Conservation (phyloP, 1,140 invertebrate species). For the Brachionus rubens region DNA sequence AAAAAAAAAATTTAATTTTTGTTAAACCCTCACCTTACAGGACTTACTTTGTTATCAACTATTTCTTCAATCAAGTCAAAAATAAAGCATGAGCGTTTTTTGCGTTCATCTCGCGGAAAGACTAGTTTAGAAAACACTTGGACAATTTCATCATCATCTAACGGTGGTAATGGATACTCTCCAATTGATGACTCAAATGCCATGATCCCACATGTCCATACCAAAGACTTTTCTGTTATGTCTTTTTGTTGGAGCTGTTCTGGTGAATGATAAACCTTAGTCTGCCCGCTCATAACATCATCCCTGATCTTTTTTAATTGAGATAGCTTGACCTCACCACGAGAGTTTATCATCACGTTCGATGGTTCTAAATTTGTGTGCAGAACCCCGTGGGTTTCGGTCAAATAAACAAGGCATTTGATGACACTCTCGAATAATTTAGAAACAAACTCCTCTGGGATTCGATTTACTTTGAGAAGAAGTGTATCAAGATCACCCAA, state of each 20-base stretch:
- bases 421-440: slow-evolving; percentile 62
- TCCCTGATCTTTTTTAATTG: slow-evolving; percentile 99
- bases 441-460: slow-evolving; percentile 62
- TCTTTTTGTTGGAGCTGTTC: slow-evolving; percentile 93
- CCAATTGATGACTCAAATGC: slow-evolving; percentile 98
- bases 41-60: not conserved
- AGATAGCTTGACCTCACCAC: slow-evolving; percentile 98
- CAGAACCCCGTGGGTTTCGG: slow-evolving; percentile 57
- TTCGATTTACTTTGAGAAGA: slow-evolving; percentile 61
- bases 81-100: not conserved
- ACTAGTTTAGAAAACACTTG: slow-evolving; percentile 75
- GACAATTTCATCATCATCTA: slow-evolving; percentile 87
- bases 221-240: slow-evolving; percentile 96
- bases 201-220: slow-evolving; percentile 95
- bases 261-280: slow-evolving; percentile 99
- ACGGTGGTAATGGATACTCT: slow-evolving; percentile 93
- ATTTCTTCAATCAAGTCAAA: not conserved
- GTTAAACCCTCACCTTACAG: slow-evolving; percentile 62
- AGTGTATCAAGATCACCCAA: slow-evolving; percentile 64
- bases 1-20: slow-evolving; percentile 69
- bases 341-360: slow-evolving; percentile 95
- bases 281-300: slow-evolving; percentile 98
- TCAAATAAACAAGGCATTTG: slow-evolving; percentile 62
- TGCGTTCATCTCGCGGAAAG: not conserved
- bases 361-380: slow-evolving; percentile 86